Evolutionary conservation across 2,797 vertebrate species (phyloP).

Genomic region (Etheostoma perlongum): DNA sequence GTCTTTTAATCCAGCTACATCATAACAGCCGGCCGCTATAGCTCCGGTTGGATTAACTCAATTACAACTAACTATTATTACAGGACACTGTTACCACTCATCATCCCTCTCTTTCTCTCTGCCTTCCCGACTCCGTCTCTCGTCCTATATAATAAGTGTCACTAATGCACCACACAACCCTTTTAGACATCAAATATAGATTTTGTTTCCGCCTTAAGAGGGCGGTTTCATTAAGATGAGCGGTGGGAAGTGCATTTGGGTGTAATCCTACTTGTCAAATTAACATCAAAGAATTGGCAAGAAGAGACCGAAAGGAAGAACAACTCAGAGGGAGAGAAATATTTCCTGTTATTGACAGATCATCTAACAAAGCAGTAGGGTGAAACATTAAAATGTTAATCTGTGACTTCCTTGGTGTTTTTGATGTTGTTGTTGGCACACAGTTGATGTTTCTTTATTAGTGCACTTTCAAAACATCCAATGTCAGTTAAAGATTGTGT

Average conservation of each 20-base stretch:
- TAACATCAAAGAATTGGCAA: slow-evolving; percentile 76
- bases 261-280: slow-evolving; percentile 78
- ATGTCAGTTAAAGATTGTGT: slow-evolving; percentile 24
- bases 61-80: slow-evolving; percentile 74
- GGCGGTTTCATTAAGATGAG: slow-evolving; percentile 72
- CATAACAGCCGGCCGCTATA: slow-evolving; percentile 72
- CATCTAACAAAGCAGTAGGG: slow-evolving; percentile 43
- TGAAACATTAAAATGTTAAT: slow-evolving; percentile 46
- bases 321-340: slow-evolving; percentile 37
- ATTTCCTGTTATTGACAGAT: slow-evolving; percentile 68
- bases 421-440: slow-evolving; percentile 39
- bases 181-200: slow-evolving; percentile 70
- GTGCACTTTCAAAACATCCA: slow-evolving; percentile 18
- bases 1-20: slow-evolving; percentile 89
- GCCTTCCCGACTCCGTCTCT: slow-evolving; percentile 31
- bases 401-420: slow-evolving; percentile 40
- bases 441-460: slow-evolving; percentile 7
- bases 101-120: slow-evolving; percentile 38
- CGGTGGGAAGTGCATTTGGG: slow-evolving; percentile 57
- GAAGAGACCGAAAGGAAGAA: slow-evolving; percentile 53
- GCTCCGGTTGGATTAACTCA: slow-evolving; percentile 76
- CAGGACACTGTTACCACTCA: slow-evolving; percentile 58
- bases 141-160: slow-evolving; percentile 57
- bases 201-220: slow-evolving; percentile 71
- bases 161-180: slow-evolving; percentile 34